phyloP scores from a whole-genome alignment of 2,797 vertebrate genomes.

The Potorous gilbertii region DNA sequence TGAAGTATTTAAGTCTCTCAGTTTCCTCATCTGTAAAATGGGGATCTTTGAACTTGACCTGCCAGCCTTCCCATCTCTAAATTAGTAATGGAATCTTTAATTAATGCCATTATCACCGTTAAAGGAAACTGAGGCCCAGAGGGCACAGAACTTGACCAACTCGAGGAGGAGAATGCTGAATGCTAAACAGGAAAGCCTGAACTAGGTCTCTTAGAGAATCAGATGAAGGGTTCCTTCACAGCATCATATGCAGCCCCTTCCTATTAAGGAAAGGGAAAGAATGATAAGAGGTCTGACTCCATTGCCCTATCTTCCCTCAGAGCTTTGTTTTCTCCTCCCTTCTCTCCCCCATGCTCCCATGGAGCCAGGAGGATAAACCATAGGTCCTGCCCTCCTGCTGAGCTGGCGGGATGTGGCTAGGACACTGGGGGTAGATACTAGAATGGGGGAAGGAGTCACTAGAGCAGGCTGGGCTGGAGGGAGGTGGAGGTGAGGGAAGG shows the following conservation, averaged over 20 bases:
- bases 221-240: background rate
- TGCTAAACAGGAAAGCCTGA: background rate
- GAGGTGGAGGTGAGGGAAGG: background rate
- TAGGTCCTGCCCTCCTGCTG: background rate
- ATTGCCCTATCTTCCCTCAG: background rate
- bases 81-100: background rate
- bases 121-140: background rate
- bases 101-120: background rate
- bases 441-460: background rate
- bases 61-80: background rate
- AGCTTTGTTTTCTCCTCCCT: background rate
- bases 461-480: background rate
- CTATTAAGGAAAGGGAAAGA: background rate
- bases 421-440: background rate
- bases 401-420: background rate
- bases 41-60: background rate
- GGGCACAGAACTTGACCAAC: background rate
- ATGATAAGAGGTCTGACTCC: background rate
- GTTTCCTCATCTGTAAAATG: background rate
- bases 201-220: background rate
- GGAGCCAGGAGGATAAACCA: background rate
- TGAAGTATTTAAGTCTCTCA: background rate
- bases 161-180: background rate
- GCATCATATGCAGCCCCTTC: background rate
- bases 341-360: background rate